Percentiles rank a stretch among this genome's conserved stretches.
Evolutionary conservation across 2,888 invertebrate species (phyloP).

Genomic region (Petrophora chlorosata): DNA sequence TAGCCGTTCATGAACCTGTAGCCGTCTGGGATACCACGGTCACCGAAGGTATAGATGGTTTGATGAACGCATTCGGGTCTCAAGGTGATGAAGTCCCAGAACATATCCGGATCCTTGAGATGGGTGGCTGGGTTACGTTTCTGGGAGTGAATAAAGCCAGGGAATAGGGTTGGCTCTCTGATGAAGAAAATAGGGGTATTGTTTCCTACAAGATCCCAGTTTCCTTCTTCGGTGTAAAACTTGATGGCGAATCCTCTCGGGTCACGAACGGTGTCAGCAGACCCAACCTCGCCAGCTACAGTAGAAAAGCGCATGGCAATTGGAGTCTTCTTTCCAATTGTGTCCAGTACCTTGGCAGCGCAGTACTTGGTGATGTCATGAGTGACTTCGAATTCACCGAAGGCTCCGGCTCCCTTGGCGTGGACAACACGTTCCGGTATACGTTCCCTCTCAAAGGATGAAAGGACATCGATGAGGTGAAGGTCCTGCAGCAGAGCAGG

Average conservation of each 20-base stretch:
- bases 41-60: constrained; percentile 92
- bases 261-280: constrained; percentile 95
- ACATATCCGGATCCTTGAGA: constrained; percentile 96
- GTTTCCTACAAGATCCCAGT: constrained; percentile 97
- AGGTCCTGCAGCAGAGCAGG: constrained; percentile 95
- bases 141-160: constrained; percentile 98
- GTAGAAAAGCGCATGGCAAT: constrained; percentile 92
- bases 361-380: constrained; percentile 92
- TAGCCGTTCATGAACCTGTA: constrained; percentile 97
- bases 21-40: constrained; percentile 97
- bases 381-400: constrained; percentile 94
- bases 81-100: constrained; percentile 97
- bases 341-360: constrained; percentile 90
- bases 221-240: constrained; percentile 96
- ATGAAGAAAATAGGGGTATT: constrained; percentile 97
- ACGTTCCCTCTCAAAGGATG: constrained; percentile 94
- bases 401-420: constrained; percentile 97
- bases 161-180: constrained; percentile 94
- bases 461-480: constrained; percentile 89
- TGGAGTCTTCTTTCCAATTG: constrained; percentile 91
- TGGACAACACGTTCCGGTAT: constrained; percentile 98
- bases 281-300: constrained; percentile 95
- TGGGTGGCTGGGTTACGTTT: constrained; percentile 97
- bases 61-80: constrained; percentile 96
- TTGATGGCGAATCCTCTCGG: constrained; percentile 97